These are phyloP conservation scores for Lapara coniferarum DNA, from an alignment of 2,888 invertebrate genomes.

Conservation along the genomic window DNA sequence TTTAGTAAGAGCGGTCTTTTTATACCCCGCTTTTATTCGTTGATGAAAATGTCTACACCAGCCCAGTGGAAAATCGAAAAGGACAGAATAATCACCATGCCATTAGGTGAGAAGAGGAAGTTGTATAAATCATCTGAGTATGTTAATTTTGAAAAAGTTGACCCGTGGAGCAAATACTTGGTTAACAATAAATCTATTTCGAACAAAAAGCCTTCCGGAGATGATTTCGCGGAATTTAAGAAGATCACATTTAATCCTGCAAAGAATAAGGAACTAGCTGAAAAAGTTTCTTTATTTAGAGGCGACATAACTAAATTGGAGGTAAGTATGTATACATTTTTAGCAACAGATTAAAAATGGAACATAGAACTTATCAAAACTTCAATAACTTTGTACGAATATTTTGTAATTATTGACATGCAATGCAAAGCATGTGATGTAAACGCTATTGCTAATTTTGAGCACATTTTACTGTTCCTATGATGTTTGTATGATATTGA, in stretches of 20 bases:
- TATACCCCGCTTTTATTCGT: slow-evolving; percentile 43
- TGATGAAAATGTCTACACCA: slow-evolving; percentile 66
- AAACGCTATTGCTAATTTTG: no score
- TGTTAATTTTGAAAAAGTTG: slow-evolving; percentile 71
- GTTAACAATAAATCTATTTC: slow-evolving; percentile 61
- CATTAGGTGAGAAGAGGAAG: slow-evolving; percentile 80
- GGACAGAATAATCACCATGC: slow-evolving; percentile 78
- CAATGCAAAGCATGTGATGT: no score
- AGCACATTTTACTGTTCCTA: no score
- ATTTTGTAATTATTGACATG: no score
- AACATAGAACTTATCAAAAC: no score
- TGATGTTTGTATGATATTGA: no score
- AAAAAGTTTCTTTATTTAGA: slow-evolving; percentile 86
- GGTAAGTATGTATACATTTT: slow-evolving; percentile 57
- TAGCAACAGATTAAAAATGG: slow-evolving; percentile 24
- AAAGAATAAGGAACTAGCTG: slow-evolving; percentile 73
- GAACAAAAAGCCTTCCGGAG: slow-evolving; percentile 62
- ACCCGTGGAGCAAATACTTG: slow-evolving; percentile 83
- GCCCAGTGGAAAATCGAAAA: slow-evolving; percentile 78
- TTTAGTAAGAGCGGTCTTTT: slow-evolving; percentile 26
- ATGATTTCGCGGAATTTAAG: slow-evolving; percentile 63
- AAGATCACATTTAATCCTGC: slow-evolving; percentile 59
- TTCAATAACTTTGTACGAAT: not conserved
- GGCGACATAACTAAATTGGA: slow-evolving; percentile 94
- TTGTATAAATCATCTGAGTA: slow-evolving; percentile 71